phyloP scores from a whole-genome alignment of 2,113 vertebrate genomes.

The Pungitius pungitius region DNA sequence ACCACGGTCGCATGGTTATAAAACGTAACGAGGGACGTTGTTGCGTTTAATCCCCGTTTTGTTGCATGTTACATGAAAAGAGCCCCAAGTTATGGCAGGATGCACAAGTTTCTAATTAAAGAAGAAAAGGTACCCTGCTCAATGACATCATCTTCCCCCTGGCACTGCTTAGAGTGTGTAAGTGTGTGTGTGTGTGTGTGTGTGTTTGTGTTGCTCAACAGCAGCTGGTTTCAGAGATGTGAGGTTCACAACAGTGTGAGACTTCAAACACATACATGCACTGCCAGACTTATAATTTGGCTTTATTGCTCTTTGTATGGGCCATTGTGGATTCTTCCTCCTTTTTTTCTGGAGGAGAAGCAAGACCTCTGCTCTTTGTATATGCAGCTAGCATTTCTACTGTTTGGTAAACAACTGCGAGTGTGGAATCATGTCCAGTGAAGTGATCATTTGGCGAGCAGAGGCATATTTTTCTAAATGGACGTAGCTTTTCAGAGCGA shows the following conservation, averaged over 20 bases:
- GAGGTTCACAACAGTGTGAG: slow-evolving; percentile 55
- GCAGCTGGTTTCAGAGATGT: slow-evolving; percentile 76
- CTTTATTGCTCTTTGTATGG: slow-evolving; percentile 67
- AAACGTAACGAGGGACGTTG: too few relatives aligned
- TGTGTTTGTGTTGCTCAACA: slow-evolving; percentile 39
- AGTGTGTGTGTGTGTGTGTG: slow-evolving; percentile 27
- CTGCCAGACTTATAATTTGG: slow-evolving; percentile 68
- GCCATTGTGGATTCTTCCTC: slow-evolving; percentile 32
- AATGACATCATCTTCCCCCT: slow-evolving; percentile 78
- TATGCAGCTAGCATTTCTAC: slow-evolving; percentile 22
- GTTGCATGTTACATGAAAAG: slow-evolving; percentile 53
- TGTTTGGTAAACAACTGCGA: slow-evolving; percentile 44
- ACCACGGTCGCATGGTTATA: slow-evolving; percentile 26
- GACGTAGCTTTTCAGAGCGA: neutral
- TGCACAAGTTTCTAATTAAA: slow-evolving; percentile 80
- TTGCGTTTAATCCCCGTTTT: slow-evolving; percentile 54
- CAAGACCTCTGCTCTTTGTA: slow-evolving; percentile 29
- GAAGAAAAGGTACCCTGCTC: slow-evolving; percentile 59
- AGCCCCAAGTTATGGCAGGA: slow-evolving; percentile 62
- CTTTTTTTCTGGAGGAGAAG: too few relatives aligned
- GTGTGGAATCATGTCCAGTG: slow-evolving; percentile 26
- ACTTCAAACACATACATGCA: slow-evolving; percentile 62
- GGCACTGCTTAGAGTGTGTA: slow-evolving; percentile 22
- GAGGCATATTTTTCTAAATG: slow-evolving; percentile 26
- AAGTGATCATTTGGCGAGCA: slow-evolving; percentile 44